Conservation (phyloP, 2,797 vertebrate species). For the Megaceryle alcyon region DNA sequence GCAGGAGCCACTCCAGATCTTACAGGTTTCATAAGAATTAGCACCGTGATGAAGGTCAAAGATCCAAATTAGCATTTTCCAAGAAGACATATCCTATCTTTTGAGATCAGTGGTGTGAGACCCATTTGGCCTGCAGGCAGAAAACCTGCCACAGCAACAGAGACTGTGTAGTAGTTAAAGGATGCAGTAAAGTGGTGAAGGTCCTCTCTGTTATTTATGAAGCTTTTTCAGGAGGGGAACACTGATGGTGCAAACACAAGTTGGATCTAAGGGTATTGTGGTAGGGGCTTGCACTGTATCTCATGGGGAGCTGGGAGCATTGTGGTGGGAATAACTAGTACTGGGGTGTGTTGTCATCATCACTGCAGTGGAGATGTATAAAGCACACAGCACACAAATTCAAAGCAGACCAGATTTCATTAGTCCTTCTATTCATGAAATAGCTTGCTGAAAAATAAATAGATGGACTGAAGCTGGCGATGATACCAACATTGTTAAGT, state of each 20-base stretch:
- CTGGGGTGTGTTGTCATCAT: not conserved
- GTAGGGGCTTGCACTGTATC: not conserved
- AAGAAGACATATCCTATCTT: not conserved
- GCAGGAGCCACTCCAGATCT: not conserved
- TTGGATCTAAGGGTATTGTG: not conserved
- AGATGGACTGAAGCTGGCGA: not conserved
- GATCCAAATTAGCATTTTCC: not conserved
- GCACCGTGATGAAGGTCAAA: not conserved
- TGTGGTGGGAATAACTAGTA: not conserved
- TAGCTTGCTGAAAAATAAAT: not conserved
- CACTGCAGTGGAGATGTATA: not conserved
- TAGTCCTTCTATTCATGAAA: not conserved
- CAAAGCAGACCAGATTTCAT: not conserved
- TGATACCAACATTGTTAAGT: not conserved
- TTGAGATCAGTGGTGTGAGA: not conserved
- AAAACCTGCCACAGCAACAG: not conserved
- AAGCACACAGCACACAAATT: not conserved
- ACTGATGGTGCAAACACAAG: not conserved
- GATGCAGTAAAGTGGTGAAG: not conserved
- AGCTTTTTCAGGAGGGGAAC: not conserved
- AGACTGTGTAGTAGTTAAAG: not conserved
- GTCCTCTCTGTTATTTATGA: not conserved
- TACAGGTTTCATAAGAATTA: not conserved
- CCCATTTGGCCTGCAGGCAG: not conserved
- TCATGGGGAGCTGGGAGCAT: not conserved